phyloP scores from a whole-genome alignment of 1,140 invertebrate genomes.

The Orius insidiosus region DNA sequence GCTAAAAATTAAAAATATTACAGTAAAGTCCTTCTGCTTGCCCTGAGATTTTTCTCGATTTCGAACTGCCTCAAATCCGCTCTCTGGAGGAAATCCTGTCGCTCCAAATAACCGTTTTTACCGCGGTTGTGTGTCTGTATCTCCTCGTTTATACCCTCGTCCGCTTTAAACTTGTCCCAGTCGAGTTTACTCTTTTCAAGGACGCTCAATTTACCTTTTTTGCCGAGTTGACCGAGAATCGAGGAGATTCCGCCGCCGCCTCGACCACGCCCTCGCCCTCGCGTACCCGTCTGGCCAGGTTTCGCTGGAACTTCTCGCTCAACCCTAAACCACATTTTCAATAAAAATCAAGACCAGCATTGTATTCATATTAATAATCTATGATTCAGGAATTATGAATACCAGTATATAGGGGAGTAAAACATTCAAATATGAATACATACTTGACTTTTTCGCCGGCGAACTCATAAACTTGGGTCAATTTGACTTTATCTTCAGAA shows the following conservation, averaged over 20 bases:
- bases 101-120: slow-evolving; percentile 73
- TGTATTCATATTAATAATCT: too few relatives aligned
- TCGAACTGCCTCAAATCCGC: slow-evolving; percentile 80
- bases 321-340: slow-evolving; percentile 15
- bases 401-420: too few relatives aligned
- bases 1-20: too few relatives aligned
- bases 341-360: too few relatives aligned
- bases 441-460: slow-evolving; percentile 21
- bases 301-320: slow-evolving; percentile 13
- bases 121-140: slow-evolving; percentile 68
- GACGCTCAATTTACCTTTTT: slow-evolving; percentile 62
- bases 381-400: too few relatives aligned
- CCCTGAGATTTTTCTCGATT: slow-evolving; percentile 49
- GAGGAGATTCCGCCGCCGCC: slow-evolving; percentile 42
- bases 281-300: not conserved
- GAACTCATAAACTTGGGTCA: slow-evolving; percentile 19
- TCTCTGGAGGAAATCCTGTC: slow-evolving; percentile 73
- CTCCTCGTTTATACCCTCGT: slow-evolving; percentile 75
- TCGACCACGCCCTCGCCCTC: slow-evolving; percentile 9
- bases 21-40: too few relatives aligned
- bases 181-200: slow-evolving; percentile 83
- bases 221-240: slow-evolving; percentile 49
- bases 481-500: slow-evolving; percentile 7
- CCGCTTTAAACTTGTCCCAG: slow-evolving; percentile 74
- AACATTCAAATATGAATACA: slow-evolving; percentile 7